Evolutionary conservation across 2,113 vertebrate genomes (phyloP).

Genomic region (Amazona guildingii): DNA sequence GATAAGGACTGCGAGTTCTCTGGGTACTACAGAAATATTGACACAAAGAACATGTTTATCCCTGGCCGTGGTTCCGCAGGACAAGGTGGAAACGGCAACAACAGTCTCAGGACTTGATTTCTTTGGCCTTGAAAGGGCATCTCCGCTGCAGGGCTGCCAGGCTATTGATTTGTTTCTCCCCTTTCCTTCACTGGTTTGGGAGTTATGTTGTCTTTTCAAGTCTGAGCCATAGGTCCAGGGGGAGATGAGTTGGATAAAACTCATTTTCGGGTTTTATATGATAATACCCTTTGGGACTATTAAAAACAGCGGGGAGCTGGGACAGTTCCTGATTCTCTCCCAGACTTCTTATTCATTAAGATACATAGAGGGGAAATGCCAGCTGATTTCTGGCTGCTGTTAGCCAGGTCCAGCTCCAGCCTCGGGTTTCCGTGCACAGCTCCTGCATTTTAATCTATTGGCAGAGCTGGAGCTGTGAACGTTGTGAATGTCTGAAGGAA

Average conservation of each 20-base stretch:
- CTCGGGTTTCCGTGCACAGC: background rate
- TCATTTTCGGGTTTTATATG: background rate
- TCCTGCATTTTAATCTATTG: background rate
- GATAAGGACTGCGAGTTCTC: conserved; percentile 63
- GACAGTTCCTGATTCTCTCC: background rate
- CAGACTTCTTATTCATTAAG: background rate
- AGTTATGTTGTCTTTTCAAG: conserved; percentile 16
- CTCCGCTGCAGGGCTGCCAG: background rate
- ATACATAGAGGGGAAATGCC: background rate
- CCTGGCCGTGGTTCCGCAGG: conserved; percentile 14
- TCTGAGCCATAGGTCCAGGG: background rate
- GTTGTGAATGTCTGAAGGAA: rapidly evolving
- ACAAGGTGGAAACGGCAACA: conserved; percentile 46
- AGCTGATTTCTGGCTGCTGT: background rate
- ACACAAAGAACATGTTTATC: conserved; percentile 67
- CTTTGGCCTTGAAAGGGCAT: conserved; percentile 38
- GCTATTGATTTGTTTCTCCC: background rate
- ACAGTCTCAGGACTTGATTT: conserved; percentile 43
- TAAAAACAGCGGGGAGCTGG: background rate
- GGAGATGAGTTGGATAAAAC: background rate
- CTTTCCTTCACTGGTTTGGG: background rate
- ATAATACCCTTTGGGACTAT: background rate
- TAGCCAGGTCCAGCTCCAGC: background rate
- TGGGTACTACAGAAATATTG: conserved; percentile 50
- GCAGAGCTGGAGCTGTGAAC: background rate